phyloP scores from a whole-genome alignment of 1,140 invertebrate genomes.

The Musca vetustissima region DNA sequence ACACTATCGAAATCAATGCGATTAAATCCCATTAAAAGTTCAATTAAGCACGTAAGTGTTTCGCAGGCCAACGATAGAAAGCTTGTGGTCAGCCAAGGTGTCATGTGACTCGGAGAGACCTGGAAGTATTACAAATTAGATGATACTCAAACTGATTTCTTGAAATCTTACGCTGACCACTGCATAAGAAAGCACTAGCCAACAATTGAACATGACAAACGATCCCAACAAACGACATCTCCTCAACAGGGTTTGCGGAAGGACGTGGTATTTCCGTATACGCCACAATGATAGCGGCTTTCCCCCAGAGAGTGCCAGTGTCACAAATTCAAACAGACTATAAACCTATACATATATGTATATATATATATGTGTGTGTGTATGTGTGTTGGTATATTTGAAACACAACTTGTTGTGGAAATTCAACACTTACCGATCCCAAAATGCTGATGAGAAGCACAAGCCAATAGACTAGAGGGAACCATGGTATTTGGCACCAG shows the following conservation, averaged over 20 bases:
- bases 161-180: conserved; percentile 9
- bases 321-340: conserved; percentile 22
- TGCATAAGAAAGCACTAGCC: conserved; percentile 26
- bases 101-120: conserved; percentile 27
- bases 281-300: conserved; percentile 26
- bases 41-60: conserved; percentile 15
- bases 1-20: conserved; percentile 19
- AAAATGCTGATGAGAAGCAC: conserved; percentile 20
- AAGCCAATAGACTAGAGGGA: conserved; percentile 30
- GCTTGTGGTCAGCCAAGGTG: conserved; percentile 28
- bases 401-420: not conserved
- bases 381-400: not conserved
- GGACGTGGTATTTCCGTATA: conserved; percentile 19
- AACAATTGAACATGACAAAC: conserved; percentile 23
- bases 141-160: not conserved
- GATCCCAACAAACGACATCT: conserved; percentile 25
- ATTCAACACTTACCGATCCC: conserved; percentile 25
- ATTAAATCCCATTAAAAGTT: conserved; percentile 19
- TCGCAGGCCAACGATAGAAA: conserved; percentile 24
- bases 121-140: not conserved
- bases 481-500: conserved; percentile 16
- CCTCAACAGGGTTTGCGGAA: conserved; percentile 18
- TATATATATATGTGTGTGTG: too few species aligned
- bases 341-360: conserved; percentile 8
- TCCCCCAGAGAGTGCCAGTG: conserved; percentile 3